Evolutionary conservation across 2,888 invertebrate genomes (phyloP).

Genomic region (Eupsilia transversa): DNA sequence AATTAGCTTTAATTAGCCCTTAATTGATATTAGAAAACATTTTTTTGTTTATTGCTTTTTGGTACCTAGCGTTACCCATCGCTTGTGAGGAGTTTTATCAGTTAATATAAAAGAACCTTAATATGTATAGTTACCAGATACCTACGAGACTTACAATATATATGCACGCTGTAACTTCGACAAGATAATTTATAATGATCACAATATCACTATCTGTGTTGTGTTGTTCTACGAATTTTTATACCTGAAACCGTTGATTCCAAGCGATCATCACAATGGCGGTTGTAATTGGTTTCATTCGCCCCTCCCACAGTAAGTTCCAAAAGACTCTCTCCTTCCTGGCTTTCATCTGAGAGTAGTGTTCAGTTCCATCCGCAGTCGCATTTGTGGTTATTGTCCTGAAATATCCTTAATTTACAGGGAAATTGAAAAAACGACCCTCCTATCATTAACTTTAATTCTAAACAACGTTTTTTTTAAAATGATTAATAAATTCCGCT

Average conservation of each 20-base stretch:
- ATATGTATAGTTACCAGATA: not conserved
- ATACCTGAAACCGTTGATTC: slow-evolving; percentile 80
- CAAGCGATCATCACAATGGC: slow-evolving; percentile 75
- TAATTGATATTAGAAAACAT: not conserved
- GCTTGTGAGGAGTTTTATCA: not conserved
- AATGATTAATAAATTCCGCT: not conserved
- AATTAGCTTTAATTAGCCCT: too few species aligned
- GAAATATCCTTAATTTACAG: slow-evolving; percentile 18
- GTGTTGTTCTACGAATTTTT: too few species aligned
- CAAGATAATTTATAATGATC: not conserved
- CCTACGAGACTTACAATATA: not conserved
- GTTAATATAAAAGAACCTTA: not conserved
- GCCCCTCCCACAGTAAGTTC: slow-evolving; percentile 77
- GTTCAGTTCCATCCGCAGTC: slow-evolving; percentile 53
- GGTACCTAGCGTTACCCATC: not conserved
- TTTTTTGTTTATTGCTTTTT: not conserved
- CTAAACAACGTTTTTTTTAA: not conserved
- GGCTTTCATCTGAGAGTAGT: slow-evolving; percentile 34
- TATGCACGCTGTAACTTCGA: not conserved
- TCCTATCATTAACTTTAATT: not conserved
- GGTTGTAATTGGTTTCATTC: slow-evolving; percentile 70
- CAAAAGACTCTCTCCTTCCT: slow-evolving; percentile 56
- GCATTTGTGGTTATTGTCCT: slow-evolving; percentile 64
- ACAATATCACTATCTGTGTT: too few species aligned
- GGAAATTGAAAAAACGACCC: not conserved